Conservation (phyloP, 1,140 invertebrate species). For the Paracyclopina nana region DNA sequence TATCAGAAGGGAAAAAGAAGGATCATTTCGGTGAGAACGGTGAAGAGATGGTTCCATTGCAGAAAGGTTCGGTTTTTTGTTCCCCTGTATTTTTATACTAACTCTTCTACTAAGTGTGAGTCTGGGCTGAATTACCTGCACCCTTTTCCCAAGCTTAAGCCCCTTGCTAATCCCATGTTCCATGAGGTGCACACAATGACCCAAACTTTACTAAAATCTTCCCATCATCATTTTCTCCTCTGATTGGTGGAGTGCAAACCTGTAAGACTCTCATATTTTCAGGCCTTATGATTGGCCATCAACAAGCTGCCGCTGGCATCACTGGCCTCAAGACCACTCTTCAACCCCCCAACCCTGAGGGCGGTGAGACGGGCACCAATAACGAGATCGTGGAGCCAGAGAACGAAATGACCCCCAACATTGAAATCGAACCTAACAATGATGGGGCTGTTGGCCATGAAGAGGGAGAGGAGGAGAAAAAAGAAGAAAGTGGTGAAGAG, state of each 20-base stretch:
- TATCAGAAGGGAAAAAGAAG: neutral
- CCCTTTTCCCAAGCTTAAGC: no score
- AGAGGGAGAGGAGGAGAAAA: neutral
- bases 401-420: neutral
- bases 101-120: neutral
- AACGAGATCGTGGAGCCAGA: no score
- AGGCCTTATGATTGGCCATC: neutral
- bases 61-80: conserved; percentile 2
- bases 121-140: no score
- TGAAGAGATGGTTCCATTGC: neutral
- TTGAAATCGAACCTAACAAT: neutral
- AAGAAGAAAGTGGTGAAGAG: conserved; percentile 5
- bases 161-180: no score
- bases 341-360: conserved; percentile 4
- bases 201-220: no score
- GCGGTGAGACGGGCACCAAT: no score
- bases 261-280: neutral
- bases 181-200: no score
- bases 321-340: neutral
- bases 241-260: no score
- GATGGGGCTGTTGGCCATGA: no score
- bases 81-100: neutral
- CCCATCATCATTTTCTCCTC: no score
- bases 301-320: conserved; percentile 2
- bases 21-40: neutral